These are phyloP conservation scores for Chloroceryle aenea DNA, from an alignment of 2,113 vertebrate genomes.

Conservation along the genomic window DNA sequence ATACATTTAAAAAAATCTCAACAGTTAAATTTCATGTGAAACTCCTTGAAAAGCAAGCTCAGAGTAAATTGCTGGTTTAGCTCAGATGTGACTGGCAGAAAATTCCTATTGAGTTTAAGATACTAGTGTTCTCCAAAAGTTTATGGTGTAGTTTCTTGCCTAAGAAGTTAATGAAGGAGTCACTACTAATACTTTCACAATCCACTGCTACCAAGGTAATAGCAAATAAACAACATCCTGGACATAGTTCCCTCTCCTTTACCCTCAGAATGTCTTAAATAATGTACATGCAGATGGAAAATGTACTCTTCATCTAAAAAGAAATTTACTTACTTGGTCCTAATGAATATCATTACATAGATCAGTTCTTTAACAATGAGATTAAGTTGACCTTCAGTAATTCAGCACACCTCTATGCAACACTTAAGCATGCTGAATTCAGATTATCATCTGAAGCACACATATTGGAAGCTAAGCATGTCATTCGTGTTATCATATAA, in stretches of 20 bases:
- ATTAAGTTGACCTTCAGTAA: constrained; percentile 27
- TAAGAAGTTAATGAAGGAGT: neutral
- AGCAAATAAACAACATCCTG: neutral
- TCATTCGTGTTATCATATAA: neutral
- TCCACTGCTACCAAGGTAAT: neutral
- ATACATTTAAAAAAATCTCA: neutral
- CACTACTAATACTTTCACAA: neutral
- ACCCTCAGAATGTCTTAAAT: neutral
- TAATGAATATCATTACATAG: neutral
- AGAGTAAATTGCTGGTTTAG: neutral
- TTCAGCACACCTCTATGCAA: neutral
- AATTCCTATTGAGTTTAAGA: neutral
- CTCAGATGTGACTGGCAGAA: neutral
- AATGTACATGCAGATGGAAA: neutral
- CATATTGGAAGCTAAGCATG: constrained; percentile 18
- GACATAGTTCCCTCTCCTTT: neutral
- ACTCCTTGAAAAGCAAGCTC: neutral
- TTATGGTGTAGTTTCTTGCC: neutral
- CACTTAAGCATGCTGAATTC: neutral
- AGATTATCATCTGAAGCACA: constrained; percentile 20
- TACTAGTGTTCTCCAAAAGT: neutral
- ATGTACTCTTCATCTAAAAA: neutral
- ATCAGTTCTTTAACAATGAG: too few species aligned
- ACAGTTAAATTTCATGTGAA: neutral
- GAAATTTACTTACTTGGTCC: neutral